These are phyloP conservation scores for Climacteris rufus DNA, from an alignment of 2,113 vertebrate species.

Conservation along the genomic window DNA sequence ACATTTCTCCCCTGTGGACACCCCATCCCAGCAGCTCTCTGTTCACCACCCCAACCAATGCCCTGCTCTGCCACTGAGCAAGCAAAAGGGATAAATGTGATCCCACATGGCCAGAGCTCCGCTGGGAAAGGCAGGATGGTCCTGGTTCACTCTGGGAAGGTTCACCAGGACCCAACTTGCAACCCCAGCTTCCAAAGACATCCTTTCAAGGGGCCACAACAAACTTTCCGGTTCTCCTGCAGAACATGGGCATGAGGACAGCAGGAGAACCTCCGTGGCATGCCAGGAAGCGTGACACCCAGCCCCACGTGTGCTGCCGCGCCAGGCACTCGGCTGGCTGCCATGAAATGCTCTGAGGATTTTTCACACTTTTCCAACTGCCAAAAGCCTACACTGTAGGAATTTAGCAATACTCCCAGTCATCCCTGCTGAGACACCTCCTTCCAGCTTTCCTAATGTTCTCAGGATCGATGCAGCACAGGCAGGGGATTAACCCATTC, in stretches of 20 bases:
- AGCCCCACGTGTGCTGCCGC: background rate
- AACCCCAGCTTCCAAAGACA: background rate
- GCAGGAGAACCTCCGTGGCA: fast-evolving
- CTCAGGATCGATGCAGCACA: background rate
- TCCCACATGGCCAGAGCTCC: background rate
- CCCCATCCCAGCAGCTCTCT: background rate
- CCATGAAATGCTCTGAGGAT: fast-evolving
- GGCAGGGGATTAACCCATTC: background rate
- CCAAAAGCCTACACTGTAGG: background rate
- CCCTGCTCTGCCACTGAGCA: background rate
- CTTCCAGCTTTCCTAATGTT: background rate
- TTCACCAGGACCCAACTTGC: background rate
- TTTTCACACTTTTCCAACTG: background rate
- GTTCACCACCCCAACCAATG: background rate
- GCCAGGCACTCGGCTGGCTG: fast-evolving
- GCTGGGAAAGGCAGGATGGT: background rate
- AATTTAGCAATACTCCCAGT: background rate
- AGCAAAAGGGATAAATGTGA: background rate
- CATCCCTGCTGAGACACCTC: background rate
- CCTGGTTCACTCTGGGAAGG: background rate
- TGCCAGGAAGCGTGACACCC: fast-evolving
- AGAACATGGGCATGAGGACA: background rate
- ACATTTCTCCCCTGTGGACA: background rate
- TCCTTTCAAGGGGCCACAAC: background rate
- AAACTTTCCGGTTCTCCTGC: background rate